A percentile compares a stretch with the other conserved stretches of the same genome.
These are phyloP conservation scores for Xestia c-nigrum DNA, from an alignment of 2,888 invertebrate genomes.

Conservation along the genomic window DNA sequence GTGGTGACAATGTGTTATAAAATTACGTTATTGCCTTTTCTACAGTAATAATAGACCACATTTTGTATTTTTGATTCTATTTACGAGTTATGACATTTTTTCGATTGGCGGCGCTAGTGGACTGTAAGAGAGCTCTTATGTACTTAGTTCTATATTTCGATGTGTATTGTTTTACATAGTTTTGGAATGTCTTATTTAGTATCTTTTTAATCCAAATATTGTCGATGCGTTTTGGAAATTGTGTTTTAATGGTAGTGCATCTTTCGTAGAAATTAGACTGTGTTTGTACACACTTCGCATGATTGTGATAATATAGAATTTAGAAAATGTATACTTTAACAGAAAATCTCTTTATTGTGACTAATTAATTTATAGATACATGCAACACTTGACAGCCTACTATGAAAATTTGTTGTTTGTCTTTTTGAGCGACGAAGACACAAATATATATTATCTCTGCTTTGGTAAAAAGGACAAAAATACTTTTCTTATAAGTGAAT, in stretches of 20 bases:
- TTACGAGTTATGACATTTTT: too few species aligned
- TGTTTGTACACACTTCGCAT: constrained; percentile 51
- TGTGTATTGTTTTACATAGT: constrained; percentile 28
- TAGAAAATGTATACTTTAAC: constrained; percentile 36
- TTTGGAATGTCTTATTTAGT: constrained; percentile 47
- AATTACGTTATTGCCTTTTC: too few species aligned
- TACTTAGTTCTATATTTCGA: neutral
- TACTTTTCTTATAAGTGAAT: neutral
- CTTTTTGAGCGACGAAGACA: neutral
- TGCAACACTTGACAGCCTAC: constrained; percentile 33
- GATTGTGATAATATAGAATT: constrained; percentile 54
- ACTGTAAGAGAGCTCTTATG: too few species aligned
- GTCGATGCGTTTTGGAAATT: constrained; percentile 16
- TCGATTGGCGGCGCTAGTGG: too few species aligned
- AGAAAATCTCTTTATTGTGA: constrained; percentile 31
- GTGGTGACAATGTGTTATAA: too few species aligned
- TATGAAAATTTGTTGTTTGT: constrained; percentile 28
- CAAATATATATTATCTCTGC: too few species aligned
- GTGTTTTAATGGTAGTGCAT: constrained; percentile 47
- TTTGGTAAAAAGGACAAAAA: neutral
- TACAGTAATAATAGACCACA: too few species aligned
- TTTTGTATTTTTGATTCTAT: too few species aligned
- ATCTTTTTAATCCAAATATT: constrained; percentile 11
- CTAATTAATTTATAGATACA: constrained; percentile 46
- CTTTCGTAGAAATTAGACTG: constrained; percentile 47